Base-by-base conservation (phyloP, 2,888 invertebrate species). In the Strigamia maritima region DNA sequence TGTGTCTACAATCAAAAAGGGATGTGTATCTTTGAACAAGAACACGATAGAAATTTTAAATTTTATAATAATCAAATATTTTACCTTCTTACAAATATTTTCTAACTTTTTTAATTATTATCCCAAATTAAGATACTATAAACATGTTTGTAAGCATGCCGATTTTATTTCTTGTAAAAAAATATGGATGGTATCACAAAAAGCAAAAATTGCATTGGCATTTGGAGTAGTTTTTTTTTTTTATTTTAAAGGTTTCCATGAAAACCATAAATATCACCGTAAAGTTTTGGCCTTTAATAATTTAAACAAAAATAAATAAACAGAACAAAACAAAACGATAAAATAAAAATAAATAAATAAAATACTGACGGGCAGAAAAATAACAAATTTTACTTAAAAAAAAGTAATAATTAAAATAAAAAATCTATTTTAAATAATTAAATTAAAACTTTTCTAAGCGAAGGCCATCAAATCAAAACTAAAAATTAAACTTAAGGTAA, bases 401-500 rank as follows among this genome's bases (percentile, higher is more conserved):
- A 77, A 49, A 19, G 19, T 22, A n/a, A 76, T 19, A 26, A 38
- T 22, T 22, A 28, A 22, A 24, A 49, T 3, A n/a, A 28, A 76
- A 38, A 22, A 19, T 31, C 49, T 35, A 35, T 35, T 0, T 54
- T n/a, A 76, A 40, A 76, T 76, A 76, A 35, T 38, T 38, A 10
- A 49, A 77, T 24, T 3, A 75, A 35, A 28, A 28, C 4, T n/a
- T 75, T 22, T 75, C 31, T 28, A 35, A 75, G 40, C 40, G 4
- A 75, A 75, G 75, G 35, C 38, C 40, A 2, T 75, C 22, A 75
- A 75, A 75, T 24, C n/a, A 31, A 38, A 75, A 75, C 35, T n/a
- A 31, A 75, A 75, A 38, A 75, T 35, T 31, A 75, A 75, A 75
- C 10, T 74, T 26, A 74, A 75, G n/a, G 35, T 35, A 75, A 35